Base-by-base conservation (phyloP, 1,140 invertebrate species). In the Scaptomyza hsui region DNA sequence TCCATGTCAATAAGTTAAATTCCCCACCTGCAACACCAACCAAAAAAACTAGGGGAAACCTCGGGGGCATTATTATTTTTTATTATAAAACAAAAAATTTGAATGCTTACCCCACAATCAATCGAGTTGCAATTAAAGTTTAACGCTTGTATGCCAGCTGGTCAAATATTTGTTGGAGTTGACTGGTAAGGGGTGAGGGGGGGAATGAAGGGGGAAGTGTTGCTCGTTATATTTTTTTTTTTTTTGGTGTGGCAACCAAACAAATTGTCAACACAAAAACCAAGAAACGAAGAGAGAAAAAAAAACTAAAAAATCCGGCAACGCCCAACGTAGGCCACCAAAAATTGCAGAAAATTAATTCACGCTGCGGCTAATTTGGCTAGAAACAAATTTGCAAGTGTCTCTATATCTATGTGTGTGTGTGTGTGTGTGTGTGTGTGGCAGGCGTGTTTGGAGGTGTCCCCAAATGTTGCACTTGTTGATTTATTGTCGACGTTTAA, bases 401-500 rank as follows among this genome's bases (percentile, higher is more conserved):
- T 53, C 16, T 37, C 53, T 69, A 51, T 15, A 13, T 7, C 13
- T 39, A 6, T 48, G 75, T 61, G 18, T 39, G n/a, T 47, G 9
- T 21, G 21, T 56, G 49, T 77, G 65, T 83, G 64, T 71, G 41
- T 10, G 53, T 32, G 35, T 59, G 35, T 39, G 53, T 65, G 52
- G 56, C 52, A 85, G 75, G 83, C 75, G 79, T 79, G 79, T 76
- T 76, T 44, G 74, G 67, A 77, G 82, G 72, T 81, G 77, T 76
- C 77, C 73, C 62, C 60, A 70, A 80, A 53, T 77, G 78, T 67
- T 85, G 81, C 81, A 85, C 81, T 86, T 89, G 82, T 89, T 89
- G 86, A 89, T 89, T 89, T 89, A 89, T 89, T 71, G 81, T 61
- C 63, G 62, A 63, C 60, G 62, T 86, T 89, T 89, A 89, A 89